phyloP scores from a whole-genome alignment of 2,113 vertebrate genomes.

The Rhineura floridana region DNA sequence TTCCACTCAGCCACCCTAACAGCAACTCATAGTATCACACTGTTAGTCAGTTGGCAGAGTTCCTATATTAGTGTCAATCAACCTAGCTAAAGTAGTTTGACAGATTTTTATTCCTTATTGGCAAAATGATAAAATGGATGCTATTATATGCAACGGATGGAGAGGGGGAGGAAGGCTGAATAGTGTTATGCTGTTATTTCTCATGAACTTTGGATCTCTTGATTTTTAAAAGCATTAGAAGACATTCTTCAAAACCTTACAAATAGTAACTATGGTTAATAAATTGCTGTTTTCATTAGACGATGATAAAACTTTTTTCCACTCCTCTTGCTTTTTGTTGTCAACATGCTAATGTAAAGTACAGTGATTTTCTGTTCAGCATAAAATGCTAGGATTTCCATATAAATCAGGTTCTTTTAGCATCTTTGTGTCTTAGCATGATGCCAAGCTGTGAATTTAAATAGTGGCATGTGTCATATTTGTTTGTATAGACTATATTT shows the following conservation, averaged over 20 bases:
- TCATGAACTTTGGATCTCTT: conserved; percentile 34
- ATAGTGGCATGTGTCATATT: conserved; percentile 54
- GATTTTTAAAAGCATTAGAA: conserved; percentile 53
- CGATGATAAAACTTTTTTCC: conserved; percentile 27
- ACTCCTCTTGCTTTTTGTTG: conserved; percentile 34
- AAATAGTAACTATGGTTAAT: conserved; percentile 49
- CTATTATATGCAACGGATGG: neutral
- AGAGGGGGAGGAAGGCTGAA: conserved; percentile 8
- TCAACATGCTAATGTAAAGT: conserved; percentile 33
- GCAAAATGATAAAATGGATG: neutral
- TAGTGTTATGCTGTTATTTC: conserved; percentile 3
- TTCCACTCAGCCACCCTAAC: neutral
- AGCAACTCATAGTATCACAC: neutral
- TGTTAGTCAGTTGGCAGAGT: neutral
- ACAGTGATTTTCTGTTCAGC: conserved; percentile 48
- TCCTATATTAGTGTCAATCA: neutral
- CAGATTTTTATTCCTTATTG: conserved; percentile 8
- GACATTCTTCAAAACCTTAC: conserved; percentile 20
- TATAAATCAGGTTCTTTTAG: conserved; percentile 61
- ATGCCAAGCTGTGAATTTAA: conserved; percentile 69
- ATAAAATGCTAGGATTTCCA: conserved; percentile 62
- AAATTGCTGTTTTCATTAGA: conserved; percentile 52
- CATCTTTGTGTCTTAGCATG: conserved; percentile 47
- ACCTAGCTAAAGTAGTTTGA: conserved; percentile 4
- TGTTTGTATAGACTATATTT: conserved; percentile 57